phyloP scores from a whole-genome alignment of 2,113 vertebrate species.

The Corythornis vintsioides region DNA sequence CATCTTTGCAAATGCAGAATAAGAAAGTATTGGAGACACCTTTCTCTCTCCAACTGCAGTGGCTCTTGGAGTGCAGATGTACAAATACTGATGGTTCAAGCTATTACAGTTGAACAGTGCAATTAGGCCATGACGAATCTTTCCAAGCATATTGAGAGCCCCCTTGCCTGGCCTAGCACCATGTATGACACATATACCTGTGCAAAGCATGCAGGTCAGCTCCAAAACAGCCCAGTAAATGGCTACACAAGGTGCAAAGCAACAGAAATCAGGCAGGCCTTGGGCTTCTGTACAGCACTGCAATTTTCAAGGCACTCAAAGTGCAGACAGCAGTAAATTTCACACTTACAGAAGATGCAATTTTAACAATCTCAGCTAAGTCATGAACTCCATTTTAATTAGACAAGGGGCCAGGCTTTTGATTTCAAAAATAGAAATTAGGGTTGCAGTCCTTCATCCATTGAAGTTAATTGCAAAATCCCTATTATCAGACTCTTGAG shows the following conservation, averaged over 20 bases:
- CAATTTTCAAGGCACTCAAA: neutral
- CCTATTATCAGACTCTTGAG: constrained; percentile 58
- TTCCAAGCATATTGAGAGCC: neutral
- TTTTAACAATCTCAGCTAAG: constrained; percentile 33
- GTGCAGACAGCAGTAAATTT: neutral
- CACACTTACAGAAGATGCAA: neutral
- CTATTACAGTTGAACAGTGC: neutral
- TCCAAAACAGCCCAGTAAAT: neutral
- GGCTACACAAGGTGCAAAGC: neutral
- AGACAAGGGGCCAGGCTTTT: constrained; percentile 43
- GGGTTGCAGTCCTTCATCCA: constrained; percentile 46
- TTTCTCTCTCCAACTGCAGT: neutral
- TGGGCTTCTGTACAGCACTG: fast-evolving
- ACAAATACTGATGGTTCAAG: neutral
- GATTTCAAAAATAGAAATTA: constrained; percentile 63
- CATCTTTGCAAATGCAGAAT: neutral
- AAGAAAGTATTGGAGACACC: neutral
- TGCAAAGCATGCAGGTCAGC: neutral
- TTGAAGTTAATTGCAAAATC: constrained; percentile 67
- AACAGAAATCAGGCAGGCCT: neutral
- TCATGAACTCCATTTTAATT: constrained; percentile 62
- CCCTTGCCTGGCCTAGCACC: neutral
- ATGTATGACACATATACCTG: neutral
- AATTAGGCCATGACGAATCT: neutral
- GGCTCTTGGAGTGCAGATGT: neutral